Evolutionary conservation across 2,888 invertebrate species (phyloP).

Genomic region (Chorisops tibialis): DNA sequence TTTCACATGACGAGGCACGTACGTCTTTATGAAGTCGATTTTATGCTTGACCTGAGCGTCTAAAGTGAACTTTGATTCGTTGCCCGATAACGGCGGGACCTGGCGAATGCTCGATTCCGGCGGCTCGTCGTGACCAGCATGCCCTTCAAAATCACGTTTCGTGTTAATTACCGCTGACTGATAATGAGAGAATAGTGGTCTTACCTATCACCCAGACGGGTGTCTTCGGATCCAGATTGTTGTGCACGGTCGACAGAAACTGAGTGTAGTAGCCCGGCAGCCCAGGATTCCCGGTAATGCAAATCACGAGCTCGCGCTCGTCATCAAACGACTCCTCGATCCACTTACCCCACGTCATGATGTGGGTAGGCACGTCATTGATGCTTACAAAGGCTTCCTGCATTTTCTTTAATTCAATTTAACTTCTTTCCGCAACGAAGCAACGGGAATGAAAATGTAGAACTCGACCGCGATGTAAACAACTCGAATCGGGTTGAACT

Average conservation of each 20-base stretch:
- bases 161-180: neutral
- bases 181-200: conserved; percentile 31
- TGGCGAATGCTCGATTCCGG: conserved; percentile 53
- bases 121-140: conserved; percentile 78
- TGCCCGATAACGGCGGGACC: conserved; percentile 55
- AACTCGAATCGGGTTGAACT: too few relatives aligned
- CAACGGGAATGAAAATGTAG: too few relatives aligned
- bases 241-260: conserved; percentile 67
- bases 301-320: conserved; percentile 64
- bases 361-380: conserved; percentile 67
- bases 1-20: conserved; percentile 67
- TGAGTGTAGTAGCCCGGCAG: conserved; percentile 74
- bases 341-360: conserved; percentile 70
- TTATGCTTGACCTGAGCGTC: conserved; percentile 63
- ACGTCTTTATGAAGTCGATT: conserved; percentile 64
- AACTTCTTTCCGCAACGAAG: too few relatives aligned
- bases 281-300: conserved; percentile 88
- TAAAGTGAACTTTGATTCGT: conserved; percentile 66
- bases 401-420: conserved; percentile 38
- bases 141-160: conserved; percentile 49
- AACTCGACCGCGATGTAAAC: too few relatives aligned
- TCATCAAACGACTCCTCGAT: conserved; percentile 60
- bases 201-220: conserved; percentile 78
- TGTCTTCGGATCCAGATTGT: conserved; percentile 54
- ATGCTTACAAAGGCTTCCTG: conserved; percentile 53